phyloP scores from a whole-genome alignment of 2,113 vertebrate species.

The Syngnathoides biaculeatus region DNA sequence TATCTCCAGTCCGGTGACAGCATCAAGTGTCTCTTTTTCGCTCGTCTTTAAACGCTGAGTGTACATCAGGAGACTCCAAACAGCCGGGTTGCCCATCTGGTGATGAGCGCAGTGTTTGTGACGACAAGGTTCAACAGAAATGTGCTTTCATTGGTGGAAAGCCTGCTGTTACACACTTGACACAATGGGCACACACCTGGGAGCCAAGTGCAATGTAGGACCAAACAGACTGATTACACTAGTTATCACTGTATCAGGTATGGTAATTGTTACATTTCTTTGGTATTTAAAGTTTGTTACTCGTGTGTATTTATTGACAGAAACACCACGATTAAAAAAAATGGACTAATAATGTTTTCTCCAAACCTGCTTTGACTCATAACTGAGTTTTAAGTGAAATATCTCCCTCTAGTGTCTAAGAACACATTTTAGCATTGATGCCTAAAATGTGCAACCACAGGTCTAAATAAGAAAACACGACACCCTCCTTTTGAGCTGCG shows the following conservation, averaged over 20 bases:
- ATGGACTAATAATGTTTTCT: conserved; percentile 44
- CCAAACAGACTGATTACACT: conserved; percentile 56
- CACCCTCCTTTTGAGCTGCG: no score
- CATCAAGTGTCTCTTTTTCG: conserved; percentile 51
- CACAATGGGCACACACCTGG: conserved; percentile 54
- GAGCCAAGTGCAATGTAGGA: conserved; percentile 70
- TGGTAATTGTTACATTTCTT: conserved; percentile 38
- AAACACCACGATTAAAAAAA: conserved; percentile 47
- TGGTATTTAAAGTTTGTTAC: conserved; percentile 59
- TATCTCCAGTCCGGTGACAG: conserved; percentile 60
- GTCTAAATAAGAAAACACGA: no score
- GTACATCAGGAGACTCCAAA: conserved; percentile 52
- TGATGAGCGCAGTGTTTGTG: conserved; percentile 44
- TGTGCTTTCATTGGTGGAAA: conserved; percentile 52
- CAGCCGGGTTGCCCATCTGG: conserved; percentile 43
- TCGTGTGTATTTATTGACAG: conserved; percentile 68
- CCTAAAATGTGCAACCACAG: conserved; percentile 1
- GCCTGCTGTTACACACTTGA: conserved; percentile 48
- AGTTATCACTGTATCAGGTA: conserved; percentile 44
- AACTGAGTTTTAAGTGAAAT: conserved; percentile 36
- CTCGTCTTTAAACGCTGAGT: conserved; percentile 50
- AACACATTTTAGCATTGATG: conserved; percentile 7
- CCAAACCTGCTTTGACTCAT: conserved; percentile 18
- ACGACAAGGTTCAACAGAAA: conserved; percentile 51
- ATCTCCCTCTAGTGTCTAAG: conserved; percentile 62